Conservation (phyloP, 2,113 vertebrate species). For the Tetrao urogallus region DNA sequence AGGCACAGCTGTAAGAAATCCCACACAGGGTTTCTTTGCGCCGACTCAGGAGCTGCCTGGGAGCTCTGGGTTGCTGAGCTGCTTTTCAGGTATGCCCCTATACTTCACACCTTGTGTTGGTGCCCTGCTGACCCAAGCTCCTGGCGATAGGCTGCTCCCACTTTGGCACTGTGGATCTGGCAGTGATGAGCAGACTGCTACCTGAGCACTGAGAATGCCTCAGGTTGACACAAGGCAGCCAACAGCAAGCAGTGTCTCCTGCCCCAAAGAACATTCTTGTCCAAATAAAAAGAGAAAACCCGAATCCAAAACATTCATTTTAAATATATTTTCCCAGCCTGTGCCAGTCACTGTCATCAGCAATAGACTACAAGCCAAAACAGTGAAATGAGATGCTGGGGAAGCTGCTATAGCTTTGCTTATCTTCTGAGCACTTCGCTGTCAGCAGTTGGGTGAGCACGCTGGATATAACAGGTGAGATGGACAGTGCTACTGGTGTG, state of each 20-base stretch:
- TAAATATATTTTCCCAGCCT: background rate
- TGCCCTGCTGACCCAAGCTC: background rate
- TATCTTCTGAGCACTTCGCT: background rate
- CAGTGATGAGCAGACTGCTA: background rate
- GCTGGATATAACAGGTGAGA: fast-evolving
- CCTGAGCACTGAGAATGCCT: background rate
- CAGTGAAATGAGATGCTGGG: background rate
- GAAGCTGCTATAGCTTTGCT: background rate
- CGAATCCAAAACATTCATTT: background rate
- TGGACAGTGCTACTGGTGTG: background rate
- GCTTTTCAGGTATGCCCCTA: background rate
- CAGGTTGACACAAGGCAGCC: background rate
- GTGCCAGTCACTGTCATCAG: fast-evolving
- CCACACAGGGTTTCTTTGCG: background rate
- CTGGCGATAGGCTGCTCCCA: background rate
- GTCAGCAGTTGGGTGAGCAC: background rate
- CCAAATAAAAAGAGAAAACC: background rate
- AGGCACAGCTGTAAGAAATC: background rate
- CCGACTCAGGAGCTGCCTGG: background rate
- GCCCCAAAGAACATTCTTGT: background rate
- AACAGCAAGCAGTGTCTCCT: background rate
- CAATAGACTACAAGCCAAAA: background rate
- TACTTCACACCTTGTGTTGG: background rate
- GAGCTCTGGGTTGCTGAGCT: background rate
- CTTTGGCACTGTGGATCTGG: background rate